phyloP scores from a whole-genome alignment of 2,888 invertebrate species.

The Ophion ellenae region DNA sequence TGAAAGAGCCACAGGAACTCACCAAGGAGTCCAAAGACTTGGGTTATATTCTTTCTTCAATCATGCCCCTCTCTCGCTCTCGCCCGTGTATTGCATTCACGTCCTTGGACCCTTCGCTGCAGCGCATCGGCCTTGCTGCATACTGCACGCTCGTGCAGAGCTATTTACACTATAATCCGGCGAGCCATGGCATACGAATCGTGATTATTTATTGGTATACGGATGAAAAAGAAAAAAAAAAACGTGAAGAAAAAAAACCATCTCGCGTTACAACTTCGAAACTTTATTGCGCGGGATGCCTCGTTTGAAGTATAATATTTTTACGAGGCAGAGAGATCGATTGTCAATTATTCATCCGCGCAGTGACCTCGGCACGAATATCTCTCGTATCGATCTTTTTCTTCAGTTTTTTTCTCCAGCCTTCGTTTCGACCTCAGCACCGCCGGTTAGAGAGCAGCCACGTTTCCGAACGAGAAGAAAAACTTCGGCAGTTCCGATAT shows the following conservation, averaged over 20 bases:
- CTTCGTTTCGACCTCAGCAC: slow-evolving; percentile 4
- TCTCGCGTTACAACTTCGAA: slow-evolving; percentile 18
- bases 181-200: background rate
- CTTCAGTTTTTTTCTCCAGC: slow-evolving; percentile 1
- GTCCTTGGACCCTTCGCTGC: slow-evolving; percentile 69
- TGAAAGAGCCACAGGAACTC: slow-evolving; percentile 61
- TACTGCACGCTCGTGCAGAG: slow-evolving; percentile 41
- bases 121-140: slow-evolving; percentile 66
- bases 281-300: background rate
- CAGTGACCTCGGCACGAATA: slow-evolving; percentile 56
- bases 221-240: slow-evolving; percentile 22
- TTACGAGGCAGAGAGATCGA: slow-evolving; percentile 51
- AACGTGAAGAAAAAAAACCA: background rate
- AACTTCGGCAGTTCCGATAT: background rate
- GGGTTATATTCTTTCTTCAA: slow-evolving; percentile 51
- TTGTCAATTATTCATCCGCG: slow-evolving; percentile 54
- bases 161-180: slow-evolving; percentile 57
- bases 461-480: background rate
- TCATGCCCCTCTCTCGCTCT: slow-evolving; percentile 40
- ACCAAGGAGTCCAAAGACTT: slow-evolving; percentile 55
- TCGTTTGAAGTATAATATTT: slow-evolving; percentile 28
- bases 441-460: background rate
- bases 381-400: slow-evolving; percentile 38
- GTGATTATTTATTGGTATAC: slow-evolving; percentile 59
- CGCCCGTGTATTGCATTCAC: slow-evolving; percentile 57